phyloP scores from a whole-genome alignment of 2,888 invertebrate genomes.

The Apamea anceps region DNA sequence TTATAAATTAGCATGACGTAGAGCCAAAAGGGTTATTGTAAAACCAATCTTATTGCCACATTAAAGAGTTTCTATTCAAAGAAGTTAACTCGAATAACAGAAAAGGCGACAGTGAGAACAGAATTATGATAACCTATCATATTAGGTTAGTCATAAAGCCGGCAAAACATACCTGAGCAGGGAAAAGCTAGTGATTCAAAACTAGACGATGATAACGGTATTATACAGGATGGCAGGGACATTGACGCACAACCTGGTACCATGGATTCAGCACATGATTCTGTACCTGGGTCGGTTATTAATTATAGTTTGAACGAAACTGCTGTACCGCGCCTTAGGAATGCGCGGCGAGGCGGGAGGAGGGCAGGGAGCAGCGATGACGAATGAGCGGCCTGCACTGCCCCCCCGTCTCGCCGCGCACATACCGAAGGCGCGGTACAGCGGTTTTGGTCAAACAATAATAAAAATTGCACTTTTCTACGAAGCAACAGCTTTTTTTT shows the following conservation, averaged over 20 bases:
- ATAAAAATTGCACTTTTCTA: not conserved
- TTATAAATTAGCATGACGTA: conserved; percentile 38
- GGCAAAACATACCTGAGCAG: not conserved
- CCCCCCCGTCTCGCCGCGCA: too few relatives aligned
- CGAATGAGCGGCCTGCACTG: too few relatives aligned
- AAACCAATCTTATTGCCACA: not conserved
- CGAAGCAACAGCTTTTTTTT: not conserved
- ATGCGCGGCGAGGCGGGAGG: too few relatives aligned
- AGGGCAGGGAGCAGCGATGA: too few relatives aligned
- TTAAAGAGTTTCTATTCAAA: not conserved
- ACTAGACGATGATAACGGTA: not conserved
- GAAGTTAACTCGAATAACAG: not conserved
- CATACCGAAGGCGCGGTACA: too few relatives aligned
- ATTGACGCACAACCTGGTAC: too few relatives aligned
- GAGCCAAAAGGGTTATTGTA: conserved; percentile 1
- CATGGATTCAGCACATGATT: too few relatives aligned
- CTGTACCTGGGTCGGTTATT: too few relatives aligned
- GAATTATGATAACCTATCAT: not conserved
- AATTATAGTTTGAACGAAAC: too few relatives aligned
- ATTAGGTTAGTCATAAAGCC: not conserved
- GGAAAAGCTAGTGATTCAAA: not conserved
- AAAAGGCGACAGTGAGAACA: not conserved
- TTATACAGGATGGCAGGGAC: not conserved
- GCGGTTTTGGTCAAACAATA: too few relatives aligned
- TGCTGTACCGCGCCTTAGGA: too few relatives aligned